These are phyloP conservation scores for Lepetodrilus schrolli DNA, from an alignment of 2,888 invertebrate genomes.

Conservation along the genomic window DNA sequence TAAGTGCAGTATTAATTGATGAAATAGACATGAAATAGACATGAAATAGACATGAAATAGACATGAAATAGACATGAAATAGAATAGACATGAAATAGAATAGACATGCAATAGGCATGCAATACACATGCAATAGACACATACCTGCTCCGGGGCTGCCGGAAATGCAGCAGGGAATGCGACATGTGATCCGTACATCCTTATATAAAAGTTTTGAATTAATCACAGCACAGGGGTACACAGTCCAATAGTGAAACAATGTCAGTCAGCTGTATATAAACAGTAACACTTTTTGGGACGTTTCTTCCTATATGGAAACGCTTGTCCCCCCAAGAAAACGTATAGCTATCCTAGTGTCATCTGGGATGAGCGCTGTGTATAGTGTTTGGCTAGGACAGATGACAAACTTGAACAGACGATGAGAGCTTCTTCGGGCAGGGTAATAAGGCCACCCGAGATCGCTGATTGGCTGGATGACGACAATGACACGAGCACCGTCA, in stretches of 20 bases:
- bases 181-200: background rate
- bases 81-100: too few relatives aligned
- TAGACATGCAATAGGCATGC: too few relatives aligned
- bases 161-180: background rate
- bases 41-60: too few relatives aligned
- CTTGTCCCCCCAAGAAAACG: background rate
- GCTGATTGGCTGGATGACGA: slow-evolving; percentile 4
- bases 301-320: background rate
- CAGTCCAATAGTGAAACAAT: background rate
- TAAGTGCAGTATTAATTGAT: too few relatives aligned
- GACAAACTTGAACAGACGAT: background rate
- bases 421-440: background rate
- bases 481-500: slow-evolving; percentile 15
- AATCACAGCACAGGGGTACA: background rate
- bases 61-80: too few relatives aligned
- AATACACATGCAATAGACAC: too few relatives aligned
- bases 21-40: too few relatives aligned
- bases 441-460: slow-evolving; percentile 26
- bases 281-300: too few relatives aligned
- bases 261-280: background rate
- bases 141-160: too few relatives aligned
- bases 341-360: background rate
- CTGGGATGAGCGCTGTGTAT: background rate
- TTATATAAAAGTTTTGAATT: background rate
- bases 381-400: background rate